Evolutionary conservation across 2,113 vertebrate species (phyloP), one percentile per base, ranked within the genome.

Genomic region (Oriolus oriolus): DNA sequence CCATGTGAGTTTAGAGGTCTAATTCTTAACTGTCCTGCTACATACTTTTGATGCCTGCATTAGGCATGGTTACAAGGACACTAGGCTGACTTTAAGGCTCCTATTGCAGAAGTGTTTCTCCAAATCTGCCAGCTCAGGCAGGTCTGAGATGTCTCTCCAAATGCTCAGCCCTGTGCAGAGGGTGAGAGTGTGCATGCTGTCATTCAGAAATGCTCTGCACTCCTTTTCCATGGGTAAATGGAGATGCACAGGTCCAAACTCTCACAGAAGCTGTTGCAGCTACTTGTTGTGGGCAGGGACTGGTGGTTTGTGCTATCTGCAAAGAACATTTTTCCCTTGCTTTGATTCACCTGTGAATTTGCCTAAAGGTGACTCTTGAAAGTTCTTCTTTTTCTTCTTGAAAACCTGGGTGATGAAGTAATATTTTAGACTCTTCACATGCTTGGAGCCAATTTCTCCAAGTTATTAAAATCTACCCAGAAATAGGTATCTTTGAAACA

Each of bases 51-150:
- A 27, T 50, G 47, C 15, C 21, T 39, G 5, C 12, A 4, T 42
- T n/a, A 56, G 35, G 14, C 21, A 35, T 2, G 2, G 19, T 42
- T 83, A 52, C 37, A 76, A 47, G 44, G 26, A 69, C 26, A 13
- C 2, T 33, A 9, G 11, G 19, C 5, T 0, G 2, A 11, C 30
- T 84, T 50, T 24, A n/a, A 70, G 41, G n/a, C 7, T 45, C 11
- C 21, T 54, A 0, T 54, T 77, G 50, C 15, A 54, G 59, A 66
- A 31, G 30, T 9, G 7, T 6, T 90, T 47, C 27, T 82, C 78
- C 18, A 6, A 37, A 60, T 18, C 13, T 28, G 33, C 37, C 44
- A 56, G 42, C 19, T 70, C 42, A 74, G 71, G 39, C 21, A 69
- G 59, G 15, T 42, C 69, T 52, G 84, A 89, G 59, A 33, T 27